These are phyloP conservation scores for Drosophila macrospina DNA, from an alignment of 2,888 invertebrate genomes.

Conservation along the genomic window DNA sequence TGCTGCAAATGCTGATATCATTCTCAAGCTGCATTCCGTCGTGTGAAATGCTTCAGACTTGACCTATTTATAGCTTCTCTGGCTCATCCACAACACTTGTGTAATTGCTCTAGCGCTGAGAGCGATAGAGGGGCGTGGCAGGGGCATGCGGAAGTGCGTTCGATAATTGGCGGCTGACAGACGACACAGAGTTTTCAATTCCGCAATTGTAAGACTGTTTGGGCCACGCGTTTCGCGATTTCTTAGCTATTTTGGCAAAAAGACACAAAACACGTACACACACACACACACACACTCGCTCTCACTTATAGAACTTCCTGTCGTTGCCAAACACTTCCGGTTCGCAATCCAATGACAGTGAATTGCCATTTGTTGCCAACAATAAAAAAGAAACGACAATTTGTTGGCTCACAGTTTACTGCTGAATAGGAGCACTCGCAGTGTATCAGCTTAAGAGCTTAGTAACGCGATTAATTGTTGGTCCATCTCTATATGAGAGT, in stretches of 20 bases:
- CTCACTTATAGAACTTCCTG: conserved; percentile 49
- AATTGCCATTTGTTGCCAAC: conserved; percentile 49
- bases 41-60: conserved; percentile 58
- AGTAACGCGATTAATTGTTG: background rate
- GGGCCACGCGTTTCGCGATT: conserved; percentile 39
- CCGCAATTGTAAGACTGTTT: conserved; percentile 36
- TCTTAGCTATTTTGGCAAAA: conserved; percentile 43
- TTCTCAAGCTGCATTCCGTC: conserved; percentile 29
- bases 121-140: background rate
- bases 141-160: conserved; percentile 53
- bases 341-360: conserved; percentile 43
- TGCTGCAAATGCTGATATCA: conserved; percentile 24
- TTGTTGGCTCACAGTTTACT: conserved; percentile 5
- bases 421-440: background rate
- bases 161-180: conserved; percentile 43
- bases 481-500: background rate
- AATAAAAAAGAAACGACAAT: conserved; percentile 18
- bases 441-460: background rate
- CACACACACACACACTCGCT: conserved; percentile 1
- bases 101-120: conserved; percentile 31
- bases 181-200: conserved; percentile 43
- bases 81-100: conserved; percentile 30
- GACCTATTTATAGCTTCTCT: conserved; percentile 73
- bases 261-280: conserved; percentile 9
- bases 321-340: conserved; percentile 53